phyloP scores from a whole-genome alignment of 2,888 invertebrate genomes.

The Temnothorax rugatulus region DNA sequence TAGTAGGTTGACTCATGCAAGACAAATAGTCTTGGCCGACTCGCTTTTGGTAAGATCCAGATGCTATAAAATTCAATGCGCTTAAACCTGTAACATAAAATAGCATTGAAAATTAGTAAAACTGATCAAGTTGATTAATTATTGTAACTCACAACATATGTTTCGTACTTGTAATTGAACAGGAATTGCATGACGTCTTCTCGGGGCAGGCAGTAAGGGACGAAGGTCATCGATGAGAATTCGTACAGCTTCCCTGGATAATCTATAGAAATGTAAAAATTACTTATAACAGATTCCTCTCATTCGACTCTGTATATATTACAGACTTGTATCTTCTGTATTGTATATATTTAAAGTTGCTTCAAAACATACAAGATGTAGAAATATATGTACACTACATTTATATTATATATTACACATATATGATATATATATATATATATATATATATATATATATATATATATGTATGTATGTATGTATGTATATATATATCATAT shows the following conservation, averaged over 20 bases:
- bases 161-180: not conserved
- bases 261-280: not conserved
- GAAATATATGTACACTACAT: not conserved
- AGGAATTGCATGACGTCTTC: not conserved
- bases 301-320: not conserved
- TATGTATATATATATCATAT: too few species aligned
- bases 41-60: constrained; percentile 2
- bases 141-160: not conserved
- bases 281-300: not conserved
- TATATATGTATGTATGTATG: too few species aligned
- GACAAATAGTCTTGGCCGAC: constrained; percentile 6
- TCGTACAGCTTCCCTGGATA: not conserved
- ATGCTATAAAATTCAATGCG: not conserved
- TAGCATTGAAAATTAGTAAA: not conserved
- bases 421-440: too few species aligned
- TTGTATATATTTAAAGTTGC: not conserved
- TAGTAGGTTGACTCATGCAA: not conserved
- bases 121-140: not conserved
- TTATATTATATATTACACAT: too few species aligned
- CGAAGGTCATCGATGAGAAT: not conserved
- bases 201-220: not conserved
- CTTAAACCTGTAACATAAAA: not conserved
- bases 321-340: not conserved
- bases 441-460: too few species aligned
- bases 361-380: not conserved